Evolutionary conservation across 2,888 invertebrate species (phyloP).

Genomic region (Temnothorax rugatulus): DNA sequence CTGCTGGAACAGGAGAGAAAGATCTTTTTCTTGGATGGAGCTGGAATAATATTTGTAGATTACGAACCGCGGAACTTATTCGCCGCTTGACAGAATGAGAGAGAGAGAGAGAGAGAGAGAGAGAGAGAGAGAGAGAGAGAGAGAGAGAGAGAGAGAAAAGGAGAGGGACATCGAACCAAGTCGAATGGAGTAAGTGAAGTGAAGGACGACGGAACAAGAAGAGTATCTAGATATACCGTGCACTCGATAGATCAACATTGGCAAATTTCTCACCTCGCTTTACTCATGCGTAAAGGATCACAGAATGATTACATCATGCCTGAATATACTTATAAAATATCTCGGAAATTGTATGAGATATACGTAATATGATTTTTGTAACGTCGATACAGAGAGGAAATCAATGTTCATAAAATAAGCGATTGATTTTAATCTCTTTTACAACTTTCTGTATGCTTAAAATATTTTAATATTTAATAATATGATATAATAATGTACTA

Average conservation of each 20-base stretch:
- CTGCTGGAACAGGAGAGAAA: slow-evolving; percentile 51
- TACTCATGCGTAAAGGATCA: slow-evolving; percentile 37
- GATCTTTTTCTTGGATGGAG: slow-evolving; percentile 55
- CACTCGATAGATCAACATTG: slow-evolving; percentile 39
- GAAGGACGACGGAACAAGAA: slow-evolving; percentile 26
- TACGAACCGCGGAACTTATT: slow-evolving; percentile 57
- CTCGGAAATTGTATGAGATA: slow-evolving; percentile 8
- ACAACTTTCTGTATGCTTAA: neutral
- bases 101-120: slow-evolving; percentile 11
- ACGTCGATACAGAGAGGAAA: neutral
- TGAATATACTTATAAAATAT: slow-evolving; percentile 11
- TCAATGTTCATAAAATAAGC: neutral
- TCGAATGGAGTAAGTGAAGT: slow-evolving; percentile 42
- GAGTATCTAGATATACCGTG: slow-evolving; percentile 21
- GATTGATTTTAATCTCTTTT: neutral
- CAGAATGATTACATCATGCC: slow-evolving; percentile 32
- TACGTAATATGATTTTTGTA: slow-evolving; percentile 3
- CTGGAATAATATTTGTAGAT: slow-evolving; percentile 75
- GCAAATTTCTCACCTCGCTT: slow-evolving; percentile 40
- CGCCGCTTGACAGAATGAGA: slow-evolving; percentile 38
- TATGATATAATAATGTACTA: no score
- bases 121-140: neutral
- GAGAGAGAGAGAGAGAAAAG: slow-evolving; percentile 10
- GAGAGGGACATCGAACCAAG: slow-evolving; percentile 15
- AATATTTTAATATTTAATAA: no score